A percentile compares a stretch with the other conserved stretches of the same genome.
Evolutionary conservation across 1,140 invertebrate genomes (phyloP).

Genomic region (Chlorops oryzae): DNA sequence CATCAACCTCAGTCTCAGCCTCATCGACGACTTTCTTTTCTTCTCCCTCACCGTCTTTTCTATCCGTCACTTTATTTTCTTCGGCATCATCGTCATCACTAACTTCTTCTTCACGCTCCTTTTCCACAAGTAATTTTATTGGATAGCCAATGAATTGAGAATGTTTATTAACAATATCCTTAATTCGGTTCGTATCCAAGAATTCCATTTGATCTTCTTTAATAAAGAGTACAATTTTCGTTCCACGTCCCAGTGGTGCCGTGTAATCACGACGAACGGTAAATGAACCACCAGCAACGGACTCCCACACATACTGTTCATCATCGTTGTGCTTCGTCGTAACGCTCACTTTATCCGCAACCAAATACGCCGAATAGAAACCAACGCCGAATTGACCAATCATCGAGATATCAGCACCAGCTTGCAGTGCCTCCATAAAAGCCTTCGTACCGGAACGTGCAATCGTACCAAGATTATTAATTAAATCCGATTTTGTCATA

Average conservation of each 20-base stretch:
- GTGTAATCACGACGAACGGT: slow-evolving; percentile 68
- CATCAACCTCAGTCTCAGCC: slow-evolving; percentile 70
- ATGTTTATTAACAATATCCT: slow-evolving; percentile 98
- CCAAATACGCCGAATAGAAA: slow-evolving; percentile 96
- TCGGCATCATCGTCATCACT: slow-evolving; percentile 81
- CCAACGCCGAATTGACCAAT: slow-evolving; percentile 97
- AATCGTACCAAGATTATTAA: slow-evolving; percentile 94
- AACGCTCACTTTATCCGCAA: slow-evolving; percentile 91
- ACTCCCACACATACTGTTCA: slow-evolving; percentile 91
- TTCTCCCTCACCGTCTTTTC: slow-evolving; percentile 68
- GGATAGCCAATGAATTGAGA: slow-evolving; percentile 99
- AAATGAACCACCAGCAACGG: slow-evolving; percentile 87
- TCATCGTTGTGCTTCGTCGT: slow-evolving; percentile 95
- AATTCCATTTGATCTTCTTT: slow-evolving; percentile 92
- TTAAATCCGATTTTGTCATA: slow-evolving; percentile 93
- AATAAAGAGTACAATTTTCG: slow-evolving; percentile 80
- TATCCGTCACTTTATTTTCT: slow-evolving; percentile 59
- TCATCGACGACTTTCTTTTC: slow-evolving; percentile 92
- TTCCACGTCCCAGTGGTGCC: slow-evolving; percentile 76
- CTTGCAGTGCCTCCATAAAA: slow-evolving; percentile 92
- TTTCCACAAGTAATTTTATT: slow-evolving; percentile 90
- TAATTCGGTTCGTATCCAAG: slow-evolving; percentile 87
- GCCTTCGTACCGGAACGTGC: slow-evolving; percentile 94
- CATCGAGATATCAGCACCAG: slow-evolving; percentile 93
- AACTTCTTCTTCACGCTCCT: slow-evolving; percentile 92